Conservation (phyloP, 2,113 vertebrate species). For the Addax nasomaculatus region DNA sequence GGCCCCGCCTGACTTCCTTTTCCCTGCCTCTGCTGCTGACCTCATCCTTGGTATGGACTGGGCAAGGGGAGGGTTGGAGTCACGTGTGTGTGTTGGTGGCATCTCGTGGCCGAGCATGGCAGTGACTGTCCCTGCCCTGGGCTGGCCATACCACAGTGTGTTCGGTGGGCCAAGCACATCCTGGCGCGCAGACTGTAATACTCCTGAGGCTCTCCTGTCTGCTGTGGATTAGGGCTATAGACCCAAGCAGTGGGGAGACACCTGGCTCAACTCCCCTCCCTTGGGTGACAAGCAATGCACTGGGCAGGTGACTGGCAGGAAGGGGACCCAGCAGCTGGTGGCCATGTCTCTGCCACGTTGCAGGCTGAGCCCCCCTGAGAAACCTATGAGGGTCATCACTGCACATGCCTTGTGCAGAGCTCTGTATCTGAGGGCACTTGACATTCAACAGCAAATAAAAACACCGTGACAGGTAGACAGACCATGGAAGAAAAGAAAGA, state of each 20-base stretch:
- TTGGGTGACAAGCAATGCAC: rapidly evolving
- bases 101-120: rapidly evolving
- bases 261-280: neutral
- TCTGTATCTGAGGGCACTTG: neutral
- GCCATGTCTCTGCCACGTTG: rapidly evolving
- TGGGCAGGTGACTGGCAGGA: neutral
- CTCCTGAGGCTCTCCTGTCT: neutral
- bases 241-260: neutral
- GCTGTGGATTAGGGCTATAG: neutral
- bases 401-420: neutral
- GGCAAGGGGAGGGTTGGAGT: neutral
- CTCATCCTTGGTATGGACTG: neutral
- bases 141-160: no score
- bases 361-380: rapidly evolving
- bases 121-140: neutral
- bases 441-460: neutral
- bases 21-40: neutral
- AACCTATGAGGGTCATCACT: neutral
- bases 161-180: neutral
- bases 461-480: neutral
- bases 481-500: neutral
- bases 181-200: no score
- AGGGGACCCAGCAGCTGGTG: neutral
- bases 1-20: neutral
- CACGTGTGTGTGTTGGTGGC: neutral